Base-by-base conservation (phyloP, 1,140 invertebrate genomes). In the Drosophila dunni region DNA sequence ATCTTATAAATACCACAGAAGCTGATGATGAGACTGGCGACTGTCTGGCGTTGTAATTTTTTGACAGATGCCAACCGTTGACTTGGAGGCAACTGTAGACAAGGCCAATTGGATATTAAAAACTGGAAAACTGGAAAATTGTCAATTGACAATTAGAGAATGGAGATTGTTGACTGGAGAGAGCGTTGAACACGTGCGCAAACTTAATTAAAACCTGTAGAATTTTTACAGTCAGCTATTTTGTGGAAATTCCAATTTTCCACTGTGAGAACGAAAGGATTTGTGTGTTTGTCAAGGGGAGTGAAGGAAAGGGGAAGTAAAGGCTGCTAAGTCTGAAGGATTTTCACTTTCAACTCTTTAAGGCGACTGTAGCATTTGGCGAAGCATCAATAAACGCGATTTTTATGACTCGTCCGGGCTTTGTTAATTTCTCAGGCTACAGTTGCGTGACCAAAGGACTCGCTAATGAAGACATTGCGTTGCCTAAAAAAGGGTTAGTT, bases 381-480 rank as follows among this genome's bases (percentile, higher is more conserved):
- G 3, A 36, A 78, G 80, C 83, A 81, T 81, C 84, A 89, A 89
- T 89, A 89, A 89, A 89, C 84, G 84, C 84, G 63, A 89, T 84
- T 89, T 89, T 89, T 89, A 89, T 90, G 74, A 82, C 70, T 58
- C 20, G 65, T 50, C 44, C 51, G 60, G 64, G 60, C 53, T 68
- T 42, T 74, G 83, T 88, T 88, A 84, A 88, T 88, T 88, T 86
- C 57, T 57, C 48, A 56, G 63, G 42, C 81, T 67, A 83, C 84
- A 89, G 84, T 88, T 89, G 84, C 84, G 85, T 89, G 84, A 89
- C 84, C 81, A 89, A 89, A 78, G 81, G 76, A 77, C 68, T 64
- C 56, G 69, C 64, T 89, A 89, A 89, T 89, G 85, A 89, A 89
- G 84, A 90, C 84, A 71, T 89, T 69, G 66, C 63, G 29, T n/a